These are phyloP conservation scores for Sarcophaga subvicina DNA, from an alignment of 2,888 invertebrate species.

Conservation along the genomic window DNA sequence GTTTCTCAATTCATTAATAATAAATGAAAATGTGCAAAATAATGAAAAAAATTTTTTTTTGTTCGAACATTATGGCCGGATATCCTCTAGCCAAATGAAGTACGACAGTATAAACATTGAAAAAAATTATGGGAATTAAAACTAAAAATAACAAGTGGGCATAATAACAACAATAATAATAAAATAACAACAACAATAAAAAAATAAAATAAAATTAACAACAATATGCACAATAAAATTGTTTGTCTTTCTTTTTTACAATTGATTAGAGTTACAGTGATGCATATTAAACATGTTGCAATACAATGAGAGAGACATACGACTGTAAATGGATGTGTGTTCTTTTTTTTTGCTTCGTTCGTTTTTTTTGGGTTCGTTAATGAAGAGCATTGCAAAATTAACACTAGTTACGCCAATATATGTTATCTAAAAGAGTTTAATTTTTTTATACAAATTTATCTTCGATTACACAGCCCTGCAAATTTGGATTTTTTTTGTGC, in stretches of 20 bases:
- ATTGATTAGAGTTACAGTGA: constrained; percentile 24
- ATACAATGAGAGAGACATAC: background rate
- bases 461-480: too few species aligned
- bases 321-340: too few species aligned
- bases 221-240: background rate
- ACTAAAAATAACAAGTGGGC: background rate
- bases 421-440: too few species aligned
- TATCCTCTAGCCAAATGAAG: constrained; percentile 63
- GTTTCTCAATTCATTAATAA: constrained; percentile 39
- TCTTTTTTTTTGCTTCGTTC: too few species aligned
- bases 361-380: too few species aligned
- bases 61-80: constrained; percentile 57
- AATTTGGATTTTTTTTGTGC: too few species aligned
- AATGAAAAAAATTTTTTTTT: background rate
- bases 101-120: constrained; percentile 11
- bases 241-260: constrained; percentile 4
- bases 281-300: constrained; percentile 42
- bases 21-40: constrained; percentile 31
- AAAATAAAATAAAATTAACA: background rate
- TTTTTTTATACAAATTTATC: too few species aligned
- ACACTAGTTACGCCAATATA: too few species aligned
- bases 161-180: too few species aligned
- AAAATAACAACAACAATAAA: too few species aligned
- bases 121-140: background rate
- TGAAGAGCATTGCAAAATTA: too few species aligned